A percentile compares a stretch with the other conserved stretches of the same genome.
Evolutionary conservation across 2,113 vertebrate genomes (phyloP).

Genomic region (Henicopernis longicauda): DNA sequence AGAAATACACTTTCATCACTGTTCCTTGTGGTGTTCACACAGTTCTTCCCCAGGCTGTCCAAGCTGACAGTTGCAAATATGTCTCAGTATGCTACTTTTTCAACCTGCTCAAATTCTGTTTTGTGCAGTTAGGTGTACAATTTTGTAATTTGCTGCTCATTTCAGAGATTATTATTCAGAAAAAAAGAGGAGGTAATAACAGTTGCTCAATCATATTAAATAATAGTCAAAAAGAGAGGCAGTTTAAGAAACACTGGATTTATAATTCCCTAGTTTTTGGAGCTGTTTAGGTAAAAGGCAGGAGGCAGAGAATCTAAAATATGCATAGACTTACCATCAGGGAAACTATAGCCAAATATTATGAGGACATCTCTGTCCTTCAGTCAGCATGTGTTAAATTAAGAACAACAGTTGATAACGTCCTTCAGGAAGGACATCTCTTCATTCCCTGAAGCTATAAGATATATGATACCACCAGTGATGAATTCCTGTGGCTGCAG

Average conservation of each 20-base stretch:
- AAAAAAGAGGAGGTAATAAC: background rate
- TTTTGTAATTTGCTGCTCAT: background rate
- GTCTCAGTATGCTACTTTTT: background rate
- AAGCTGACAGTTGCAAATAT: background rate
- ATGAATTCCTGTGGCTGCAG: conserved; percentile 55
- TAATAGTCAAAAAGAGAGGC: background rate
- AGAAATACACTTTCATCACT: background rate
- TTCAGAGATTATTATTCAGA: background rate
- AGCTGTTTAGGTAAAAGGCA: background rate
- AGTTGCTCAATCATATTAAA: background rate
- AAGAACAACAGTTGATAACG: background rate
- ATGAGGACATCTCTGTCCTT: background rate
- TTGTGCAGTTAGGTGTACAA: background rate
- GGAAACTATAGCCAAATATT: background rate
- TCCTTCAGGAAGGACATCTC: conserved; percentile 51
- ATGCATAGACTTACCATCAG: background rate
- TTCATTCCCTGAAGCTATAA: conserved; percentile 42
- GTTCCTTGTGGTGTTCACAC: background rate
- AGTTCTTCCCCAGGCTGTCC: background rate
- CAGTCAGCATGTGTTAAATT: conserved; percentile 38
- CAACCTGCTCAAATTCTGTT: background rate
- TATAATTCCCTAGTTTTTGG: background rate
- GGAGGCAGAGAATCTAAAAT: background rate
- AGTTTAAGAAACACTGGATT: background rate
- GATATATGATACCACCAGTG: conserved; percentile 26